phyloP scores from a whole-genome alignment of 2,797 vertebrate genomes.

The Cygnus olor region DNA sequence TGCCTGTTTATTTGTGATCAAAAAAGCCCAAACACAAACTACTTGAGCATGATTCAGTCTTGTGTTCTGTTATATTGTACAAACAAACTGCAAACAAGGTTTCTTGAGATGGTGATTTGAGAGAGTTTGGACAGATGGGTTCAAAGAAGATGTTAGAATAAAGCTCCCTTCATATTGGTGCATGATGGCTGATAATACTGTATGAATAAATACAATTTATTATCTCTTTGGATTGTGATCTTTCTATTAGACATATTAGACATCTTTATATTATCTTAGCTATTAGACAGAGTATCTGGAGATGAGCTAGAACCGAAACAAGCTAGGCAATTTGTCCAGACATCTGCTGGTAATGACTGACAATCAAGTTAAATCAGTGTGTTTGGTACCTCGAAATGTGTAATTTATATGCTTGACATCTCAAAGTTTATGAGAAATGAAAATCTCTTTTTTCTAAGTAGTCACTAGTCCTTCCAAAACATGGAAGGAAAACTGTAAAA shows the following conservation, averaged over 20 bases:
- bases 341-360: neutral
- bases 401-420: neutral
- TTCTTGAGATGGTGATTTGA: neutral
- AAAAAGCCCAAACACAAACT: neutral
- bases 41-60: neutral
- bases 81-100: neutral
- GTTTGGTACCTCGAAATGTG: neutral
- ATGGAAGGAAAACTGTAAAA: neutral
- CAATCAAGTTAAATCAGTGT: neutral
- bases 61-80: neutral
- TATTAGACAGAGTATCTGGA: constrained; percentile 17
- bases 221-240: constrained; percentile 19
- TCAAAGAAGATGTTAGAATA: constrained; percentile 24
- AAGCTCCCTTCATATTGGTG: neutral
- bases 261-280: too few relatives aligned
- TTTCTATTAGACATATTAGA: too few relatives aligned
- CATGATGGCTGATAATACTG: neutral
- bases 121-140: neutral
- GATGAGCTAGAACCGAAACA: neutral
- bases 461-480: neutral
- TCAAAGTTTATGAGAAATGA: neutral
- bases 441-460: neutral
- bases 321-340: neutral
- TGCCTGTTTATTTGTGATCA: neutral
- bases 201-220: constrained; percentile 41